Base-by-base conservation (phyloP, 64 coral and sea anemone species). In the Stichodactyla helianthus region DNA sequence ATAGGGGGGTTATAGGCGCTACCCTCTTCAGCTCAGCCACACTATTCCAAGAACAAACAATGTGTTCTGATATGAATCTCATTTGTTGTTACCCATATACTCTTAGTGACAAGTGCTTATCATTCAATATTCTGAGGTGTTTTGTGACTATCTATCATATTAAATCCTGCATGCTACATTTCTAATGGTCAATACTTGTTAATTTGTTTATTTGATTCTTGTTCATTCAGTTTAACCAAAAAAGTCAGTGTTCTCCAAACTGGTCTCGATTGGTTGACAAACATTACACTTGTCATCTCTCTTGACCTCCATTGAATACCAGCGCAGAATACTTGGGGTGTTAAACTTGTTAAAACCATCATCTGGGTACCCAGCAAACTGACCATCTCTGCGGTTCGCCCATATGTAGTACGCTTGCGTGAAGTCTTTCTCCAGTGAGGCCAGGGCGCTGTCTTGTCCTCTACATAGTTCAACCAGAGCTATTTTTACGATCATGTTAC, bases 401-500 rank as follows among this genome's bases (percentile, higher is more conserved):
- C 95, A 98, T 16, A 90, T 93, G 84, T 98, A 98, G 60, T 94
- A 98, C 3, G 95, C 86, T 59, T 92, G 87, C 25, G 50, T 58
- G 52, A 97, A 59, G 84, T 97, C 95, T 9, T 88, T 90, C 79
- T 97, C 95, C 64, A 97, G 57, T 19, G 89, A 86, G 25, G 89
- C 84, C 53, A 97, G 67, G 11, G 91, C 95, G 57, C 95, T 97
- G 10, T 97, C 89, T 59, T 97, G 55, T n/a, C 95, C 95, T 17
- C 86, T 89, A 52, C 89, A 93, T 74, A 97, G 67, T 44, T 97
- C 95, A 1, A 97, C 95, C 17, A 97, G 67, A 50, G 95, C 92
- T 7, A 97, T 82, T 78, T 97, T 97, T 13, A 97, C 95, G 53
- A 97, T 71, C 95, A 97, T 97, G 31, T 88, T 97, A 31, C 86